These are phyloP conservation scores for Dione juno DNA, from an alignment of 2,888 invertebrate genomes.

Conservation along the genomic window DNA sequence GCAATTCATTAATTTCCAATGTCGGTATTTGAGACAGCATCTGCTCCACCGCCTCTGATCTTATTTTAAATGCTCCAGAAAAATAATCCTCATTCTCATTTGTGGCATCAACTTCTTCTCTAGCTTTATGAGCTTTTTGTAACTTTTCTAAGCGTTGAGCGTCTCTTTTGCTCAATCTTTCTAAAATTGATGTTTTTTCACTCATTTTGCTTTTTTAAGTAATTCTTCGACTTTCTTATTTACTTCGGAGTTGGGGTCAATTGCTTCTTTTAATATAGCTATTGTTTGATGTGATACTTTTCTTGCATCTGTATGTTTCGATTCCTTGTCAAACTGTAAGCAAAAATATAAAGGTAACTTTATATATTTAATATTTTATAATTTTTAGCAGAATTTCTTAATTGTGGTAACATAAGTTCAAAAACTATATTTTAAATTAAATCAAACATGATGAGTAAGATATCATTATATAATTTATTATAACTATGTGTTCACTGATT, in stretches of 20 bases:
- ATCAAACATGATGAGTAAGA: constrained; percentile 47
- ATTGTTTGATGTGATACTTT: constrained; percentile 60
- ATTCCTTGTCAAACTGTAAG: constrained; percentile 69
- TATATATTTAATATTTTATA: not conserved
- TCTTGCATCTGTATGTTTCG: constrained; percentile 69
- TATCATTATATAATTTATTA: constrained; percentile 33
- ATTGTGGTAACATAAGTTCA: not conserved
- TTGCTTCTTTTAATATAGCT: constrained; percentile 75
- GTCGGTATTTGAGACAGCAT: constrained; percentile 80
- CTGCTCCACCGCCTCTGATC: constrained; percentile 86
- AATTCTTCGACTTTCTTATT: constrained; percentile 77
- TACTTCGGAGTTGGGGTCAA: constrained; percentile 72
- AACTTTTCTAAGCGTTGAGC: constrained; percentile 86
- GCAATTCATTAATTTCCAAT: constrained; percentile 78
- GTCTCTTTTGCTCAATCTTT: constrained; percentile 82
- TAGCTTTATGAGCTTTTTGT: constrained; percentile 86
- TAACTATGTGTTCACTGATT: constrained; percentile 47
- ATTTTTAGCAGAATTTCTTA: not conserved
- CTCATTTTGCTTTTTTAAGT: constrained; percentile 74
- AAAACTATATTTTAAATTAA: constrained; percentile 4
- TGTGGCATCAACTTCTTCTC: constrained; percentile 84
- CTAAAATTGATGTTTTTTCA: constrained; percentile 73
- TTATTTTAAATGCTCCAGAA: constrained; percentile 86
- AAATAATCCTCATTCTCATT: constrained; percentile 89
- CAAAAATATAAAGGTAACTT: constrained; percentile 4